These are phyloP conservation scores for Patella depressa DNA, from an alignment of 2,888 invertebrate species.

Conservation along the genomic window DNA sequence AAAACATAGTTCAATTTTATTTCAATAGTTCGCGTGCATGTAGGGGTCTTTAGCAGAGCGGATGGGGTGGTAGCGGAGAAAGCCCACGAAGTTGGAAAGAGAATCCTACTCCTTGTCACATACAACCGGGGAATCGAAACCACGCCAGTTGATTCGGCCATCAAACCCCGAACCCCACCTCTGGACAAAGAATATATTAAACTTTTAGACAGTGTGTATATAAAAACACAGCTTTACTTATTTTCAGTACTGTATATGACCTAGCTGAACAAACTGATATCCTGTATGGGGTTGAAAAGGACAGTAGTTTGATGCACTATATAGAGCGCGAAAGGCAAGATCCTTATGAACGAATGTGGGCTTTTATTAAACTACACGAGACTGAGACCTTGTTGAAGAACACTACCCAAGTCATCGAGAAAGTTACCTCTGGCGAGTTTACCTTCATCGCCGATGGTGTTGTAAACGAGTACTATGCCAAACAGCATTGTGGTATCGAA, in stretches of 20 bases:
- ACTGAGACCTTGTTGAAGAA: constrained; percentile 38
- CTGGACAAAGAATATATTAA: too few species aligned
- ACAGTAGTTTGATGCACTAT: constrained; percentile 54
- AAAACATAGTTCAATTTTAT: too few species aligned
- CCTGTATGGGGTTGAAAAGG: constrained; percentile 54
- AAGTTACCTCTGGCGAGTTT: constrained; percentile 43
- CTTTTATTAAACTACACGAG: constrained; percentile 56
- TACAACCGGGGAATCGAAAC: too few species aligned
- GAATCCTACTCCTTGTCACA: too few species aligned
- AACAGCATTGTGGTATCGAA: constrained; percentile 54
- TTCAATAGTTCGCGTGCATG: too few species aligned
- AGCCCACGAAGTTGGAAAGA: too few species aligned
- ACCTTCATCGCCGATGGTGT: constrained; percentile 56
- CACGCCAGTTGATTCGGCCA: too few species aligned
- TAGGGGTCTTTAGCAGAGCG: too few species aligned
- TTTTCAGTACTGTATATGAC: constrained; percentile 51
- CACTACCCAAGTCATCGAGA: constrained; percentile 40
- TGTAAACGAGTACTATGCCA: constrained; percentile 57
- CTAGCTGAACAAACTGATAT: constrained; percentile 52
- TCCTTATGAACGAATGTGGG: constrained; percentile 63
- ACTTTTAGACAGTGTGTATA: too few species aligned
- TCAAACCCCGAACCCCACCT: too few species aligned
- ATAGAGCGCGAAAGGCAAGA: constrained; percentile 47
- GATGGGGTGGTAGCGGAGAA: too few species aligned
- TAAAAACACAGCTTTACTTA: too few species aligned